Base-by-base conservation (phyloP, 2,797 vertebrate genomes). In the Muscicapa striata region DNA sequence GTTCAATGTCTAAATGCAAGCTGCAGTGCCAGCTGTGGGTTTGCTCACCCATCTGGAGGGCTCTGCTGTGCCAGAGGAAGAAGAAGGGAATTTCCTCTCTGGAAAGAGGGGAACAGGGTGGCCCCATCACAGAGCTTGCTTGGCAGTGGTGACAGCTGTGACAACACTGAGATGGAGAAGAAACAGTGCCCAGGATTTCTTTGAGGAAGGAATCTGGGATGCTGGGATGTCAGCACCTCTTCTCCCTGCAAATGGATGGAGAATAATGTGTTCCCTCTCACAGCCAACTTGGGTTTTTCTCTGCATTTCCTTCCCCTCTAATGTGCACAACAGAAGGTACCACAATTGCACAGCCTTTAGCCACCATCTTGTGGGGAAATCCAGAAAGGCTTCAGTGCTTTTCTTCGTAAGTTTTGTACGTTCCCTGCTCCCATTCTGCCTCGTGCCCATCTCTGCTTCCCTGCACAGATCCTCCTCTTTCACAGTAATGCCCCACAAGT, bases 1-100 rank as follows among this genome's bases (percentile, higher is more conserved):
- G 27, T 87, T 92, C 90, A 76, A 91, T 90, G 94, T 90, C 77
- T 63, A 76, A 93, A 93, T 27, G 61, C 94, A 93, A 95, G 73
- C 62, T 94, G 94, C 84, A 74, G 41, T 75, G 92, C 86, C 93
- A 96, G 89, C 95, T 93, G 93, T 87, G 95, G 84, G 74, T 76
- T 57, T 54, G n/a, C 84, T 93, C 75, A 40, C 59, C 93, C 93
- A 89, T 94, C 94, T 95, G 94, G n/a, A 51, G 73, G 62, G 61
- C 84, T 89, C 55, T 83, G 66, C 78, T 72, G 52, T 41, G 90
- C 76, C 94, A 89, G 82, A 14, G 80, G 49, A 32, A 74, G 78
- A 38, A 59, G 15, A n/a, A 17, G 63, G 70, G 45, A 54, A 68
- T 11, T 24, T n/a, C 61, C 32, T 75, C 27, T 64, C 48, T 3